Evolutionary conservation across 2,888 invertebrate species (phyloP).

Genomic region (Liposcelis brunnea): DNA sequence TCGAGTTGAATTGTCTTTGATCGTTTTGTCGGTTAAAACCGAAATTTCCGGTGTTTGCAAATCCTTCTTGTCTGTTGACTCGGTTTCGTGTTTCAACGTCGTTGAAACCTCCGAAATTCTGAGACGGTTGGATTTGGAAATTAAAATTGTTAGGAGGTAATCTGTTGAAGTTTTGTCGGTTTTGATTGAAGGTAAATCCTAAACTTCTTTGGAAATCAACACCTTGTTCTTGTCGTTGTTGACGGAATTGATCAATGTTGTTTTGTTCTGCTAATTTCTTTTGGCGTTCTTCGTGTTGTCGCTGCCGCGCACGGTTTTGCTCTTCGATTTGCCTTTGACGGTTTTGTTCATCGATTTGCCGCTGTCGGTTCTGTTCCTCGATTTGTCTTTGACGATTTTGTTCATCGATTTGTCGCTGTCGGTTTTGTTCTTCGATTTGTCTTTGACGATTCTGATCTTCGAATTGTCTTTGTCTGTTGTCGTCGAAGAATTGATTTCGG

Average conservation of each 20-base stretch:
- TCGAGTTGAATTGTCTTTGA: constrained; percentile 17
- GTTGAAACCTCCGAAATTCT: constrained; percentile 19
- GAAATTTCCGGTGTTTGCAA: constrained; percentile 36
- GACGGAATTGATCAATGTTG: constrained; percentile 20
- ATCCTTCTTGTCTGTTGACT: constrained; percentile 26
- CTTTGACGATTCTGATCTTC: constrained; percentile 10
- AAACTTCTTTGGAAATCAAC: constrained; percentile 18
- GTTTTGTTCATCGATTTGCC: constrained; percentile 8
- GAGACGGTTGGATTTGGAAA: constrained; percentile 13
- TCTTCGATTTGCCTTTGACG: constrained; percentile 11
- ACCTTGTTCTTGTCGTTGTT: constrained; percentile 24
- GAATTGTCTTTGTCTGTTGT: constrained; percentile 11
- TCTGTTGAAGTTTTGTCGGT: not conserved
- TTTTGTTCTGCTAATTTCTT: constrained; percentile 13
- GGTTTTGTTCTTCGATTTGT: constrained; percentile 16
- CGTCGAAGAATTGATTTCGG: constrained; percentile 2
- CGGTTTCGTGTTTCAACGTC: constrained; percentile 19
- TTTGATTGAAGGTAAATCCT: constrained; percentile 9
- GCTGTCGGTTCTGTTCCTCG: constrained; percentile 11
- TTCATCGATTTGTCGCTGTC: constrained; percentile 11
- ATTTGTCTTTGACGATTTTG: constrained; percentile 11
- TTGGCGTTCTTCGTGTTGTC: too few species aligned
- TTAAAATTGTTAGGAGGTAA: constrained; percentile 1
- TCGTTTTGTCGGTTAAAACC: constrained; percentile 33
- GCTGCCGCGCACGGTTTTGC: constrained; percentile 10